These are phyloP conservation scores for Notodonta dromedarius DNA, from an alignment of 2,888 invertebrate species.

Conservation along the genomic window DNA sequence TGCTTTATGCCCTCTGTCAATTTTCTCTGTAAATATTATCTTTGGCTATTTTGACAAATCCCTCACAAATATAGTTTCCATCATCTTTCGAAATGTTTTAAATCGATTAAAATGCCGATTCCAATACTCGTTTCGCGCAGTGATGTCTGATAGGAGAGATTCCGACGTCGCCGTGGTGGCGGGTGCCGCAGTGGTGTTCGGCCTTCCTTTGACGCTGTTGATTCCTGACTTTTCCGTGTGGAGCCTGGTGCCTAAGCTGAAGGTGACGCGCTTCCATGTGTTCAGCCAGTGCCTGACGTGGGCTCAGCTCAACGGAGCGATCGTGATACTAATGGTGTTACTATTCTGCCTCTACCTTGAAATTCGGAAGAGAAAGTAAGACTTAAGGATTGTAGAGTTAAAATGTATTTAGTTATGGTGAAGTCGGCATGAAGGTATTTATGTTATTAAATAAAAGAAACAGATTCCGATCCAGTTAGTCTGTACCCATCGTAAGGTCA, in stretches of 20 bases:
- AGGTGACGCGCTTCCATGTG: slow-evolving; percentile 60
- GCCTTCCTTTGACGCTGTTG: slow-evolving; percentile 66
- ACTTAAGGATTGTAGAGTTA: not conserved
- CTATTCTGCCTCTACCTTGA: slow-evolving; percentile 72
- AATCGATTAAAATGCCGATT: slow-evolving; percentile 1
- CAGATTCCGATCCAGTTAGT: too few relatives aligned
- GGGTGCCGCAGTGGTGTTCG: slow-evolving; percentile 58
- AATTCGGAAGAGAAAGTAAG: slow-evolving; percentile 71
- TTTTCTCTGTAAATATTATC: too few relatives aligned
- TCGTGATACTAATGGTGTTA: slow-evolving; percentile 50
- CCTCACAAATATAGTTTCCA: too few relatives aligned
- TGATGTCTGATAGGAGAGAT: slow-evolving; percentile 52
- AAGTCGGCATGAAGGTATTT: too few relatives aligned
- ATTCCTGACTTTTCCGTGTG: slow-evolving; percentile 69
- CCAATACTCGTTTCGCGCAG: slow-evolving; percentile 12
- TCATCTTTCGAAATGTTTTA: not conserved
- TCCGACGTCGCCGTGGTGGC: slow-evolving; percentile 44
- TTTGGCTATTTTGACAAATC: too few relatives aligned
- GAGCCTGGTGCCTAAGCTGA: slow-evolving; percentile 68
- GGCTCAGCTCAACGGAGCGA: slow-evolving; percentile 59
- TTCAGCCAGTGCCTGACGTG: slow-evolving; percentile 60
- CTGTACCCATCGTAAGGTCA: too few relatives aligned
- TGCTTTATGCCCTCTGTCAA: too few relatives aligned
- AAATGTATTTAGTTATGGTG: too few relatives aligned
- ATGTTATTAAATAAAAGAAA: too few relatives aligned